Percentiles rank a stretch among this genome's conserved stretches.
Evolutionary conservation across 92 coral and sea anemone genomes (phyloP).

Genomic region (Porites lobata): DNA sequence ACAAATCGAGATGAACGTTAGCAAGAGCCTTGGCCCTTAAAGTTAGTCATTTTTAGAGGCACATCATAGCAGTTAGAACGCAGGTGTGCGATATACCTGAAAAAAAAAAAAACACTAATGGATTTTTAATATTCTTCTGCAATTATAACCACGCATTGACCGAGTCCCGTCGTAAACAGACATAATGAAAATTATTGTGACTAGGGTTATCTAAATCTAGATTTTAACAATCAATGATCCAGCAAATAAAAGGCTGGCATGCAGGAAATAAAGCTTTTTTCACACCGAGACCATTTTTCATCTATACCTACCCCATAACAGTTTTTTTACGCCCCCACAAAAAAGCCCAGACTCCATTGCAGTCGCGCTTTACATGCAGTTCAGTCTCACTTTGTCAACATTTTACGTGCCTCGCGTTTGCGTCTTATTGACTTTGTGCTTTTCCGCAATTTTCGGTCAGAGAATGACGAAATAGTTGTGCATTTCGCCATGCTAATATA

Average conservation of each 20-base stretch:
- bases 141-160: too few species aligned
- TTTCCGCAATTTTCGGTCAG: conserved; percentile 27
- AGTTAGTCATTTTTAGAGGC: too few species aligned
- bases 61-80: too few species aligned
- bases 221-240: background rate
- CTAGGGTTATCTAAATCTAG: background rate
- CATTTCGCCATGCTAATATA: conserved; percentile 36
- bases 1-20: too few species aligned
- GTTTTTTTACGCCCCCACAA: conserved; percentile 43
- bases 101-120: background rate
- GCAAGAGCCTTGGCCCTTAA: too few species aligned
- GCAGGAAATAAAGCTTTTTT: background rate
- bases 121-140: background rate
- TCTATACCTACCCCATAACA: background rate
- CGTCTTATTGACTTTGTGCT: conserved; percentile 17
- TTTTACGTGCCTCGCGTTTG: conserved; percentile 9
- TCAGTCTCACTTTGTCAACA: conserved; percentile 44
- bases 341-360: conserved; percentile 46
- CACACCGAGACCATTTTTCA: too few species aligned
- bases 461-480: conserved; percentile 32
- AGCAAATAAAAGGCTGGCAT: background rate
- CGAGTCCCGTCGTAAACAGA: background rate
- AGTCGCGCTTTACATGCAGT: background rate
- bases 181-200: background rate
- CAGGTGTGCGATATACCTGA: too few species aligned